phyloP scores from a whole-genome alignment of 2,888 invertebrate species.

The Synanthedon tipuliformis region DNA sequence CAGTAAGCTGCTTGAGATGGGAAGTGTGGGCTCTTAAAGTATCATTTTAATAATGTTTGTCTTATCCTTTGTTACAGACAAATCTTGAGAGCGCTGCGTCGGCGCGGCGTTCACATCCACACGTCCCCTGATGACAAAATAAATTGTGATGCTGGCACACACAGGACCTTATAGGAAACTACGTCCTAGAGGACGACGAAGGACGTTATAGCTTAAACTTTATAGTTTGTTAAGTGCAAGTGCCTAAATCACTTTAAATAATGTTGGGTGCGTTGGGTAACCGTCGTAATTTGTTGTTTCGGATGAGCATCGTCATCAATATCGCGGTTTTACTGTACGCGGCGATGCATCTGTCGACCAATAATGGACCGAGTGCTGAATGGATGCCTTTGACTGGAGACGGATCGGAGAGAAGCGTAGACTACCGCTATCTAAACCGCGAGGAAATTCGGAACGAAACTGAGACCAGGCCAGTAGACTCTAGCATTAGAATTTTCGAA shows the following conservation, averaged over 20 bases:
- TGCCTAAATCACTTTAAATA: constrained; percentile 44
- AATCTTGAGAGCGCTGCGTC: constrained; percentile 36
- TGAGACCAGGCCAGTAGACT: constrained; percentile 27
- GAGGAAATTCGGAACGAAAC: constrained; percentile 40
- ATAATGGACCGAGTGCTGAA: constrained; percentile 31
- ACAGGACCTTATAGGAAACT: constrained; percentile 62
- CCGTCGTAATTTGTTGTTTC: constrained; percentile 77
- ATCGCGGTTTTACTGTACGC: constrained; percentile 78
- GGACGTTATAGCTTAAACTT: constrained; percentile 47
- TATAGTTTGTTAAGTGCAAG: constrained; percentile 48
- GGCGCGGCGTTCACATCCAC: constrained; percentile 41
- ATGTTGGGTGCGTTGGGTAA: constrained; percentile 62
- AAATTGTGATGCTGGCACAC: constrained; percentile 67
- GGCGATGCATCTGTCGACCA: constrained; percentile 72
- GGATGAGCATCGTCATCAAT: constrained; percentile 80
- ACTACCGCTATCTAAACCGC: constrained; percentile 31
- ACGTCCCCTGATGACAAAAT: constrained; percentile 55
- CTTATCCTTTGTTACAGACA: constrained; percentile 39
- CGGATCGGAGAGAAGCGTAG: constrained; percentile 39
- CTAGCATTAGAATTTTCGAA: constrained; percentile 29
- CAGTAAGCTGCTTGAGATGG: too few species aligned
- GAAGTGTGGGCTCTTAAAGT: neutral
- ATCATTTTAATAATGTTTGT: too few species aligned
- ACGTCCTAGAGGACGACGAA: constrained; percentile 69
- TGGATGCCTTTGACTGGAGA: constrained; percentile 52